Base-by-base conservation (phyloP, 2,113 vertebrate genomes). In the Hypanus sabinus region DNA sequence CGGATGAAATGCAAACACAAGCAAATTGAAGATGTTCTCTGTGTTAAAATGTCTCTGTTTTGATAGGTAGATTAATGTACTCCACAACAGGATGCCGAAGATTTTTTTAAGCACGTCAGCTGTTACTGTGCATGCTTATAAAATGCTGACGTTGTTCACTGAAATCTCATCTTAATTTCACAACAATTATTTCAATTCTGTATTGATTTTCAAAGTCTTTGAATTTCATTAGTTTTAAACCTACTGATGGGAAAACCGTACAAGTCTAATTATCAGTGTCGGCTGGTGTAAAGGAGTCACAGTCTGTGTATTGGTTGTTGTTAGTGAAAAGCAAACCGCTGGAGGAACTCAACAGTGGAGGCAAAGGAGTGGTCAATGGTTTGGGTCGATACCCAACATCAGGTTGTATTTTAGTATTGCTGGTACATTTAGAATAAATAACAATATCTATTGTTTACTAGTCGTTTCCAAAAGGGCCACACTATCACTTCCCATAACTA, bases 11-110 rank as follows among this genome's bases (percentile, higher is more conserved):
- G 85, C 85, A 88, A 65, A 18, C 85, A 88, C 85, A 88, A 87
- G 85, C 85, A 88, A 88, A 93, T 71, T 93, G 90, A 92, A 46
- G 70, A 36, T 36, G 27, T 71, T 27, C 71, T 71, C 36, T 46
- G 65, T 73, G 36, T 73, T 46, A 55, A 90, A 93, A 55, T 75
- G 68, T 65, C 18, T 30, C 36, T 24, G 36, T 93, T 93, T 71
- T 93, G 91, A 93, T 73, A 93, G 91, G 91, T 75, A 93, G 68
- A 93, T 93, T 93, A 93, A 93, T 93, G 90, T 93, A 73, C 68
- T 71, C 33, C 73, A 68, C 68, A 55, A 46, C 73, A 73, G 36
- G 36, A 33, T 46, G 46, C 68, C 46, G 33, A 22, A 73, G 70
- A 70, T 91, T 73, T 91, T 91, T 73, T 93, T 93, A 93, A 73